phyloP scores from a whole-genome alignment of 2,113 vertebrate species.

The Prochilodus magdalenae region DNA sequence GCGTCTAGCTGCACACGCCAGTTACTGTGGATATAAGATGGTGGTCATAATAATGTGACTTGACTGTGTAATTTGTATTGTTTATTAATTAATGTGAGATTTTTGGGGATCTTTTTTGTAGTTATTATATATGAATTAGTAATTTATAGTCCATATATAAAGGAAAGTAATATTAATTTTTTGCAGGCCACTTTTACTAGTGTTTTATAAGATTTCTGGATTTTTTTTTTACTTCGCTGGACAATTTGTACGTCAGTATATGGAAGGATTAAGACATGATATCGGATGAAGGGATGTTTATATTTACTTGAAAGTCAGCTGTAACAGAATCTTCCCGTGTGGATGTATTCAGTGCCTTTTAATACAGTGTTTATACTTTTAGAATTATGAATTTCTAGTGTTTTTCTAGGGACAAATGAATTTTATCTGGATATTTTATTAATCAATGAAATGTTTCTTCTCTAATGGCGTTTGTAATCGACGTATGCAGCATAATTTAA shows the following conservation, averaged over 20 bases:
- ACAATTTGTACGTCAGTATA: not conserved
- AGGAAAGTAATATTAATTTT: not conserved
- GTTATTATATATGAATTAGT: not conserved
- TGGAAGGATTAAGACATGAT: not conserved
- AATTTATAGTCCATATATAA: constrained; percentile 9
- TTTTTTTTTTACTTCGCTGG: not conserved
- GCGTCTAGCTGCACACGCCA: too few relatives aligned
- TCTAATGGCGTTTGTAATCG: constrained; percentile 32
- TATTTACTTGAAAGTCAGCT: constrained; percentile 20
- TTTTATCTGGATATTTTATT: constrained; percentile 21
- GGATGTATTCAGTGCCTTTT: constrained; percentile 47
- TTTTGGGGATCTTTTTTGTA: not conserved
- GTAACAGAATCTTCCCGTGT: not conserved
- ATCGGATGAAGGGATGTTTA: not conserved
- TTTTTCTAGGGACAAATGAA: constrained; percentile 38
- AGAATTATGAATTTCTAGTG: constrained; percentile 2
- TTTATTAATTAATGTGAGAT: not conserved
- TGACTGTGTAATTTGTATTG: constrained; percentile 2
- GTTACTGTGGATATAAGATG: too few relatives aligned
- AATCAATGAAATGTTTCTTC: constrained; percentile 6
- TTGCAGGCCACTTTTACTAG: not conserved
- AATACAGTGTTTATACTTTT: constrained; percentile 32
- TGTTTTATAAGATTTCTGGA: not conserved
- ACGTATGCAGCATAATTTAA: constrained; percentile 44
- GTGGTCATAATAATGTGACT: too few relatives aligned